phyloP scores from a whole-genome alignment of 2,888 invertebrate genomes.

The Microctonus hyperodae region DNA sequence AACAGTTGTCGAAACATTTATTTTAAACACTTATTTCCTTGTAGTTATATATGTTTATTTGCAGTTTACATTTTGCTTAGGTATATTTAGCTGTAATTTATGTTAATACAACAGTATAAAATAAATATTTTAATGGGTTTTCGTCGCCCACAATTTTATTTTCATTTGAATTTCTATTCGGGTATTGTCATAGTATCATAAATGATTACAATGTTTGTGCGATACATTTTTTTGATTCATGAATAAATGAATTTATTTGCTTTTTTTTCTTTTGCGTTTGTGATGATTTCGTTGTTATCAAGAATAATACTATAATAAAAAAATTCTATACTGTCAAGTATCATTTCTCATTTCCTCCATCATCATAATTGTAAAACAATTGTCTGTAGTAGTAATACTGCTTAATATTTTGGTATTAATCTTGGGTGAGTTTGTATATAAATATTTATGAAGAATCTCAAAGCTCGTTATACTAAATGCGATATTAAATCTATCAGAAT shows the following conservation, averaged over 20 bases:
- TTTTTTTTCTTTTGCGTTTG: background rate
- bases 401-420: constrained; percentile 1
- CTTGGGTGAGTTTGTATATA: background rate
- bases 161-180: background rate
- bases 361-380: background rate
- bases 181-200: constrained; percentile 16
- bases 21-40: background rate
- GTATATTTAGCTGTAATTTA: constrained; percentile 3
- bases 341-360: background rate
- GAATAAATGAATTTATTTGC: background rate
- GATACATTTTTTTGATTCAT: background rate
- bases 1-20: constrained; percentile 21
- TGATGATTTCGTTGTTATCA: constrained; percentile 3
- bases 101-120: constrained; percentile 18
- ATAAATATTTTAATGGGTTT: constrained; percentile 24
- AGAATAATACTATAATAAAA: background rate
- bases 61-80: background rate
- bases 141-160: background rate
- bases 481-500: background rate
- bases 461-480: background rate
- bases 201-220: constrained; percentile 1
- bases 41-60: background rate
- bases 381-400: constrained; percentile 8
- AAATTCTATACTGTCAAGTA: background rate
- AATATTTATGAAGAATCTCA: background rate